Conservation (phyloP, 2,113 vertebrate species). For the Muscicapa adusta region DNA sequence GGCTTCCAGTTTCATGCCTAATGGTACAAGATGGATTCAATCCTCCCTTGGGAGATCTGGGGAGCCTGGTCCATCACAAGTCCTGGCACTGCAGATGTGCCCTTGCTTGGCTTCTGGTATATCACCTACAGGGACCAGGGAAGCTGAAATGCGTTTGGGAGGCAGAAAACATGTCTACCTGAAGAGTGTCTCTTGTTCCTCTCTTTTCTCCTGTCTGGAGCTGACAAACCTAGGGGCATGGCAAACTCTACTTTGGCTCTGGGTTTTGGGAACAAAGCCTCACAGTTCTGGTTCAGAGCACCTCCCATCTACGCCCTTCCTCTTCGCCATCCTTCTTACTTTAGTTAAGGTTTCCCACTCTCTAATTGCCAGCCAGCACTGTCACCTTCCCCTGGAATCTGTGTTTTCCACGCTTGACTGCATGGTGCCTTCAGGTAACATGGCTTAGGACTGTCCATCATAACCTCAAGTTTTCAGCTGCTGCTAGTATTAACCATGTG, state of each 20-base stretch:
- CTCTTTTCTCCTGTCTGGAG: not conserved
- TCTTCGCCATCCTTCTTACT: not conserved
- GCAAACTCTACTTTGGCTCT: not conserved
- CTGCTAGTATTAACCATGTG: not conserved
- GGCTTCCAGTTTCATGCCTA: not conserved
- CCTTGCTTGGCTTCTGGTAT: not conserved
- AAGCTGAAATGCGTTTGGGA: not conserved
- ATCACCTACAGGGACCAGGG: not conserved
- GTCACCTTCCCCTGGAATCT: not conserved
- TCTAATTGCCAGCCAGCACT: not conserved
- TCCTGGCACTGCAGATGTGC: not conserved
- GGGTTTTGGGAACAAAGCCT: not conserved
- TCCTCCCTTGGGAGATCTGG: not conserved
- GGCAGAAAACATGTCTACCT: not conserved
- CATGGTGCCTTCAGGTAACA: fast-evolving
- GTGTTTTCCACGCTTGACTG: fast-evolving
- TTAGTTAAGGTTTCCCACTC: not conserved
- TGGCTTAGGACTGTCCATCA: not conserved
- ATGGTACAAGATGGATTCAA: not conserved
- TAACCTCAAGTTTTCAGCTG: not conserved
- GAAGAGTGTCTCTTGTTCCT: not conserved
- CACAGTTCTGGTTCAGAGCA: not conserved
- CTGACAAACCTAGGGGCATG: not conserved
- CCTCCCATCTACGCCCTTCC: not conserved
- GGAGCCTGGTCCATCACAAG: not conserved